These are phyloP conservation scores for Hemichromis elongatus DNA, from an alignment of 2,113 vertebrate genomes.

Conservation along the genomic window DNA sequence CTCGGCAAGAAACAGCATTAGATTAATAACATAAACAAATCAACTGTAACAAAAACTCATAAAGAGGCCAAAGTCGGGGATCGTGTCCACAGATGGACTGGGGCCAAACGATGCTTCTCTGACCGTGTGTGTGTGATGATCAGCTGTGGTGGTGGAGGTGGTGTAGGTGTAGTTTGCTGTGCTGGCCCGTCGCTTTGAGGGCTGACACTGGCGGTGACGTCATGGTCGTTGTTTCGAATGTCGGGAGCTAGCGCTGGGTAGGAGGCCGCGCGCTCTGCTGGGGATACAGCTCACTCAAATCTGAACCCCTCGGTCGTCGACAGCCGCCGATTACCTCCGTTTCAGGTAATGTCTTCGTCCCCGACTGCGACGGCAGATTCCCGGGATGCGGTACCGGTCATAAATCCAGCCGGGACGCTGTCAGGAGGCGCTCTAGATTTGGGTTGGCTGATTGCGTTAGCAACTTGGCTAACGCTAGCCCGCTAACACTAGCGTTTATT, in stretches of 20 bases:
- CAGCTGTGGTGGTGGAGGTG: not conserved
- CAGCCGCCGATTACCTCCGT: slow-evolving; percentile 29
- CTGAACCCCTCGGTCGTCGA: slow-evolving; percentile 58
- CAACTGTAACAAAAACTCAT: not conserved
- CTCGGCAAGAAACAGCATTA: not conserved
- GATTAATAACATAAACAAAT: not conserved
- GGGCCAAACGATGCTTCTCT: not conserved
- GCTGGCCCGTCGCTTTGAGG: not conserved
- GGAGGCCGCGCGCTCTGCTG: slow-evolving; percentile 67
- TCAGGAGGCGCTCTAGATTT: slow-evolving; percentile 1
- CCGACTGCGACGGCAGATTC: not conserved
- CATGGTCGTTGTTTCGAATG: slow-evolving; percentile 71
- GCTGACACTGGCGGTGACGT: slow-evolving; percentile 64
- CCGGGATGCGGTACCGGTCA: not conserved
- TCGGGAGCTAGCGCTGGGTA: slow-evolving; percentile 55
- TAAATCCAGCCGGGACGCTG: not conserved
- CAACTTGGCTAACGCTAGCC: slow-evolving; percentile 44
- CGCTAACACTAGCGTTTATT: slow-evolving; percentile 44
- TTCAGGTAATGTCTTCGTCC: slow-evolving; percentile 40
- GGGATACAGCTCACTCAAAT: slow-evolving; percentile 49
- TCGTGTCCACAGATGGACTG: not conserved
- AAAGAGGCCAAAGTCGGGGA: not conserved
- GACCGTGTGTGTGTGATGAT: not conserved
- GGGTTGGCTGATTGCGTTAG: slow-evolving; percentile 44
- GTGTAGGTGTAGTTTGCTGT: not conserved